Evolutionary conservation across 2,888 invertebrate species (phyloP).

Genomic region (Brenthis daphne): DNA sequence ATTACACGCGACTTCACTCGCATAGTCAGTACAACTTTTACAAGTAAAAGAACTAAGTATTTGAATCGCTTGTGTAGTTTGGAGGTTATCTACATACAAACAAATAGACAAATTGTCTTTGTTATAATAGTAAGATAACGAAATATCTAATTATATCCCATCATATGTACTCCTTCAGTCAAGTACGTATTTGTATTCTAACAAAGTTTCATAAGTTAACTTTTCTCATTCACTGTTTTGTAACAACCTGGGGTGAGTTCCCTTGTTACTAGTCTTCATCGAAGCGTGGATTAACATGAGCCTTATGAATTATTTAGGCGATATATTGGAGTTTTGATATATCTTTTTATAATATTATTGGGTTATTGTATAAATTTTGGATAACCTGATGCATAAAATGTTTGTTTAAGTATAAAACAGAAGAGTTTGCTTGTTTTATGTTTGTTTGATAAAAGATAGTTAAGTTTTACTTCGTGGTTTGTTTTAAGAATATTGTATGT

Average conservation of each 20-base stretch:
- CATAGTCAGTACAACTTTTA: too few relatives aligned
- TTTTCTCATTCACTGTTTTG: slow-evolving; percentile 43
- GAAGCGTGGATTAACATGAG: slow-evolving; percentile 25
- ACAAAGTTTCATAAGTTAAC: slow-evolving; percentile 47
- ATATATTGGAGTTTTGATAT: slow-evolving; percentile 8
- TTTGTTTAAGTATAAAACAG: not conserved
- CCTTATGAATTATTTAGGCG: slow-evolving; percentile 28
- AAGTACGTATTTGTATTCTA: slow-evolving; percentile 35
- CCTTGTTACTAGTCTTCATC: slow-evolving; percentile 34
- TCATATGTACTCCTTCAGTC: not conserved
- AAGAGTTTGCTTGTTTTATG: too few relatives aligned
- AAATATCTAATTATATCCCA: not conserved
- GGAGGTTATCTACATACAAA: too few relatives aligned
- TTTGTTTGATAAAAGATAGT: too few relatives aligned
- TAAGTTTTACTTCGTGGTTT: too few relatives aligned
- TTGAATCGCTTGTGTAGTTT: too few relatives aligned
- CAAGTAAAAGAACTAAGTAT: too few relatives aligned
- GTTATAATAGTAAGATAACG: not conserved
- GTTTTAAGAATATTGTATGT: too few relatives aligned
- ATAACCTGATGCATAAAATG: too few relatives aligned
- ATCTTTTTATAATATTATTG: slow-evolving; percentile 5
- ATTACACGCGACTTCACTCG: too few relatives aligned
- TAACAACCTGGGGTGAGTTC: slow-evolving; percentile 38
- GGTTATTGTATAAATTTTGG: not conserved
- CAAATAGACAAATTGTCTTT: too few relatives aligned